These are phyloP conservation scores for Phaonia tiefii DNA, from an alignment of 2,888 invertebrate genomes.

Conservation along the genomic window DNA sequence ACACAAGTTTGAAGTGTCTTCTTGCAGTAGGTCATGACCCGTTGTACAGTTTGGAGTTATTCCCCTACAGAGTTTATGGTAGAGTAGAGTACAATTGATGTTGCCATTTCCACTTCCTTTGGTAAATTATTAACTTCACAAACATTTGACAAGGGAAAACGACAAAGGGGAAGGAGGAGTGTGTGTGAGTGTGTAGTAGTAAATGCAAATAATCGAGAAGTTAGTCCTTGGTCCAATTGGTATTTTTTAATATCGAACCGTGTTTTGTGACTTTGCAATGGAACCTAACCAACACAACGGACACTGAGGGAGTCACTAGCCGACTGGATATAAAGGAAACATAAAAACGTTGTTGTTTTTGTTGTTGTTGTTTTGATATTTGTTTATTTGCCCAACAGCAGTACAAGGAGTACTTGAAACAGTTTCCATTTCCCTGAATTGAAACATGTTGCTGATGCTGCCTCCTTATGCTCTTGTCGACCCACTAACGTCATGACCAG, in stretches of 20 bases:
- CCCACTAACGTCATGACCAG: neutral
- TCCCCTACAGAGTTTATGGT: too few species aligned
- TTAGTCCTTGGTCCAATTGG: conserved; percentile 36
- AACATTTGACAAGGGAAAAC: conserved; percentile 21
- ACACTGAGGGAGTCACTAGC: neutral
- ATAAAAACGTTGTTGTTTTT: conserved; percentile 32
- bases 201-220: conserved; percentile 53
- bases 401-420: conserved; percentile 2
- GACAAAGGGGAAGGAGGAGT: neutral
- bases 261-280: neutral
- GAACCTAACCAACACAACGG: neutral
- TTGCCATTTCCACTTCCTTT: neutral
- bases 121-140: conserved; percentile 43
- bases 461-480: neutral
- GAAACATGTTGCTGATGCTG: conserved; percentile 11
- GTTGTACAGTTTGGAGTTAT: too few species aligned
- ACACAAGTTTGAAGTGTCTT: too few species aligned
- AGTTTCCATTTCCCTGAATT: conserved; percentile 3
- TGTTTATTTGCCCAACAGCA: conserved; percentile 10
- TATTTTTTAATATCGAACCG: conserved; percentile 47
- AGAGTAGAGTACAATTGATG: neutral
- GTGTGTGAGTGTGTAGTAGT: conserved; percentile 13
- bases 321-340: conserved; percentile 9
- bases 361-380: conserved; percentile 15
- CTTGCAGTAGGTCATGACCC: too few species aligned